phyloP scores from a whole-genome alignment of 2,888 invertebrate genomes.

The Athetis lepigone region DNA sequence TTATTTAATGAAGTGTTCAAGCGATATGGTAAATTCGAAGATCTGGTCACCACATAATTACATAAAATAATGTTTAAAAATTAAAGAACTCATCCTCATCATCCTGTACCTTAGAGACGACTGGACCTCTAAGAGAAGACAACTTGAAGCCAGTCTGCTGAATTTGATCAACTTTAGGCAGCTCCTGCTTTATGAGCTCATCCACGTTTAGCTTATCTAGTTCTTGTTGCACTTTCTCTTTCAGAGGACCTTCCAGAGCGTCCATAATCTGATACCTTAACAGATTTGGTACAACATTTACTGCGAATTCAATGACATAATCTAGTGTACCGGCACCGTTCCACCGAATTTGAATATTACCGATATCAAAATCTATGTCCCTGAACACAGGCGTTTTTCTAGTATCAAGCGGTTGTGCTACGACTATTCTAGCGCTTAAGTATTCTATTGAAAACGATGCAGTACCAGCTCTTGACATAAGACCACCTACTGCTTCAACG shows the following conservation, averaged over 20 bases:
- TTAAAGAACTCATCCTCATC: constrained; percentile 88
- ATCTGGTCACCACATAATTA: too few relatives aligned
- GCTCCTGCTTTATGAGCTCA: constrained; percentile 92
- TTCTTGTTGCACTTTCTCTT: constrained; percentile 93
- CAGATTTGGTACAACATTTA: constrained; percentile 96
- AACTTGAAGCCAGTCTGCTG: constrained; percentile 86
- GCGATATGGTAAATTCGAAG: too few relatives aligned
- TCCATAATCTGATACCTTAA: constrained; percentile 96
- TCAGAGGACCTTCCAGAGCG: constrained; percentile 94
- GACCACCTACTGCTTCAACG: constrained; percentile 92
- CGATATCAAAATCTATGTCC: constrained; percentile 94
- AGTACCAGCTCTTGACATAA: constrained; percentile 93
- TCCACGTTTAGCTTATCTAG: constrained; percentile 94
- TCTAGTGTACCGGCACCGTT: constrained; percentile 96
- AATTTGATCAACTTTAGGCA: constrained; percentile 92
- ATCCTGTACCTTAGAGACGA: constrained; percentile 65
- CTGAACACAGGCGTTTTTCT: constrained; percentile 93
- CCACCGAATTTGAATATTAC: constrained; percentile 95
- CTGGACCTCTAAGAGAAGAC: constrained; percentile 75
- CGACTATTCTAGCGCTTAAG: constrained; percentile 92
- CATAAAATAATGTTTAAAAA: constrained; percentile 77
- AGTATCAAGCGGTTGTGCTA: constrained; percentile 95
- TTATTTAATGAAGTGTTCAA: too few relatives aligned
- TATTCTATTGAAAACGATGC: constrained; percentile 95
- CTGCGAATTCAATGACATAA: constrained; percentile 94